These are phyloP conservation scores for Andrena bicolor DNA, from an alignment of 2,888 invertebrate genomes.

Conservation along the genomic window DNA sequence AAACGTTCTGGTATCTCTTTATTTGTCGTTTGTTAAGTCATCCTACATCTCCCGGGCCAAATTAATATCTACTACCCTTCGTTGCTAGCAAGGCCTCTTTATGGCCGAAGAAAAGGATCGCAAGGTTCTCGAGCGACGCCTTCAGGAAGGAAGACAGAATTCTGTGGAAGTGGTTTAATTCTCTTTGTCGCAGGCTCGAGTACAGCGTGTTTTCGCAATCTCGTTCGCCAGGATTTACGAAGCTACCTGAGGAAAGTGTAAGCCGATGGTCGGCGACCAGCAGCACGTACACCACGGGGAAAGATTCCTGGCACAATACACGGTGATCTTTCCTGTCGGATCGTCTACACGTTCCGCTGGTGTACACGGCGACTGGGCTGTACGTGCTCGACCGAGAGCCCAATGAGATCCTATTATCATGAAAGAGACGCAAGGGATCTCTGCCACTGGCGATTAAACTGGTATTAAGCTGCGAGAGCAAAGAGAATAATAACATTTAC, in stretches of 20 bases:
- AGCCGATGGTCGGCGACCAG: constrained; percentile 71
- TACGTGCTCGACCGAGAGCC: constrained; percentile 49
- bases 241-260: constrained; percentile 62
- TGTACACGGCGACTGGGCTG: constrained; percentile 25
- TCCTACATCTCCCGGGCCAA: too few species aligned
- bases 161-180: constrained; percentile 35
- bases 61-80: too few species aligned
- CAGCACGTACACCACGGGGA: constrained; percentile 68
- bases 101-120: background rate
- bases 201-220: constrained; percentile 39
- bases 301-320: constrained; percentile 43
- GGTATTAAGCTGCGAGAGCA: constrained; percentile 13
- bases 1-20: too few species aligned
- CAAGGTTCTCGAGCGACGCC: background rate
- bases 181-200: constrained; percentile 19
- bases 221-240: constrained; percentile 59
- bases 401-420: constrained; percentile 56
- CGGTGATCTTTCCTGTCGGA: constrained; percentile 53
- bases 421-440: constrained; percentile 46
- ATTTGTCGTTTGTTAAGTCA: too few species aligned
- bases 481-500: constrained; percentile 38
- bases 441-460: constrained; percentile 38
- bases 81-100: background rate
- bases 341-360: constrained; percentile 49
- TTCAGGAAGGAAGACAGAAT: constrained; percentile 15